Evolutionary conservation across 2,888 invertebrate genomes (phyloP), one percentile per base, ranked within the genome.

Genomic region (Hoplodrina ambigua): DNA sequence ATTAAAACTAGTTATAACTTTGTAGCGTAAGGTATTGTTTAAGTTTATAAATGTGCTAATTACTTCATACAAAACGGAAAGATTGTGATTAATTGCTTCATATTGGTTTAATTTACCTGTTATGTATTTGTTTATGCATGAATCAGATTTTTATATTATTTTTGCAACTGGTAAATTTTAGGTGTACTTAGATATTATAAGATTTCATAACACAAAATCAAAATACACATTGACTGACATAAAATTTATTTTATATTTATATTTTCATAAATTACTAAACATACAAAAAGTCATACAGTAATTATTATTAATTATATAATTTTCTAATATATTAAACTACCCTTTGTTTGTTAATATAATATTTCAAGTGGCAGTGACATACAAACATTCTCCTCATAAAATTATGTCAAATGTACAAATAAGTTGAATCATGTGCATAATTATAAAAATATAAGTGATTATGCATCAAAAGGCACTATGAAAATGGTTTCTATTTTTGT

Each of bases 401-500:
- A 81, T 81, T 69, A 81, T 81, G 69, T 82, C 62, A 69, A 81
- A 83, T 82, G 82, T 82, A 82, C 72, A 83, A 83, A 82, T 73
- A 79, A 54, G 70, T 86, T 82, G 83, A 92, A 93, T 92, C 91
- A 93, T 90, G 93, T 93, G 92, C 90, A 90, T 90, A 90, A 90
- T 88, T 84, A 87, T 86, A 85, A 86, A 83, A 86, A 82, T 85
- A 85, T 84, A 80, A 82, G 85, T 86, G 84, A 88, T 87, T 86
- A 82, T 85, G 86, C 82, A 88, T 89, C 69, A 80, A 87, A 87
- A 89, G 87, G 85, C 88, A 88, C 86, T 88, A 80, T 83, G 72
- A 70, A 88, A 87, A 89, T 89, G 84, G 89, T 93, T 93, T 93
- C 91, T 94, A 94, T 93, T 95, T 94, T 95, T 95, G 94, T 95